Percentiles rank a stretch among this genome's conserved stretches.
phyloP scores from a whole-genome alignment of 2,113 vertebrate genomes.

The Perca fluviatilis region DNA sequence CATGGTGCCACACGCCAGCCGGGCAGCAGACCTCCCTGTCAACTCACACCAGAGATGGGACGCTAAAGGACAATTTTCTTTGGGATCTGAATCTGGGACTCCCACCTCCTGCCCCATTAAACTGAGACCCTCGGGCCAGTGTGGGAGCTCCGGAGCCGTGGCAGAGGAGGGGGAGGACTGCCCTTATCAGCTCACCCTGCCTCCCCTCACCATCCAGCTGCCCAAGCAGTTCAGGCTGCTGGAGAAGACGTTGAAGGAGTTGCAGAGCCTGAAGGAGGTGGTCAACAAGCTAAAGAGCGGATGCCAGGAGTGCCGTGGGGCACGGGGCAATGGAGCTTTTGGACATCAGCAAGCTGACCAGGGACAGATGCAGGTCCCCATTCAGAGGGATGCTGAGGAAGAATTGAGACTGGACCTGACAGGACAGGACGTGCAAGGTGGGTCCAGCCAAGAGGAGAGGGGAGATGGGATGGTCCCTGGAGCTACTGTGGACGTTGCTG shows the following conservation, averaged over 20 bases:
- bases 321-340: conserved; percentile 83
- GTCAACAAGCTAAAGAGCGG: conserved; percentile 89
- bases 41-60: conserved; percentile 79
- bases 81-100: conserved; percentile 57
- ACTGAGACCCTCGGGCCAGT: conserved; percentile 87
- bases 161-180: conserved; percentile 87
- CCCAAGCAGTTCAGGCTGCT: conserved; percentile 90
- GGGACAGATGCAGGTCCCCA: conserved; percentile 49
- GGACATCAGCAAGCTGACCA: conserved; percentile 78
- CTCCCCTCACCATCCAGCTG: conserved; percentile 91
- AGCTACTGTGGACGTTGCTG: conserved; percentile 42
- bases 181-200: conserved; percentile 91
- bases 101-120: conserved; percentile 85
- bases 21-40: conserved; percentile 59
- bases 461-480: conserved; percentile 61
- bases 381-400: conserved; percentile 55
- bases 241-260: conserved; percentile 92
- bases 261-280: conserved; percentile 91
- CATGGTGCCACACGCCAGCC: conserved; percentile 60
- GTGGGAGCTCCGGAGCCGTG: conserved; percentile 72
- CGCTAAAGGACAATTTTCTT: conserved; percentile 56
- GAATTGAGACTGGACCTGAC: conserved; percentile 75
- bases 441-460: conserved; percentile 75
- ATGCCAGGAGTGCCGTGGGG: conserved; percentile 89
- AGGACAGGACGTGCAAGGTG: conserved; percentile 84